Percentiles rank a stretch among this genome's conserved stretches.
phyloP scores from a whole-genome alignment of 2,113 vertebrate species.

The Syngnathus scovelli region DNA sequence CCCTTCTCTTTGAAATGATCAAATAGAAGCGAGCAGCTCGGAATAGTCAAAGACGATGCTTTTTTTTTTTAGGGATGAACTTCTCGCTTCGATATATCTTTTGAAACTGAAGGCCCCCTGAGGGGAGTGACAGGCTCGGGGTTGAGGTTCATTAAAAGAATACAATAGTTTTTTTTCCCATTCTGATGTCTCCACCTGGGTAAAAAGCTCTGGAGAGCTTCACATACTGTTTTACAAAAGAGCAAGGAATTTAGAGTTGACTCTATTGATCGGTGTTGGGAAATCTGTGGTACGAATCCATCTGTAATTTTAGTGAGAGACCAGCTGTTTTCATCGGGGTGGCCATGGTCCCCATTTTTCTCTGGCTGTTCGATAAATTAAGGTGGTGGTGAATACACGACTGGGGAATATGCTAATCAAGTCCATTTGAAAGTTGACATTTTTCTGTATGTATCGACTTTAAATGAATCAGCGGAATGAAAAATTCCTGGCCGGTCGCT shows the following conservation, averaged over 20 bases:
- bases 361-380: not conserved
- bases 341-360: constrained; percentile 3
- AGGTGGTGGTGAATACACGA: not conserved
- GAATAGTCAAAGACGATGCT: constrained; percentile 6
- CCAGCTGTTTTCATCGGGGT: constrained; percentile 6
- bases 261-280: constrained; percentile 40
- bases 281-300: constrained; percentile 37
- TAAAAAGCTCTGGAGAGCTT: constrained; percentile 5
- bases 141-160: constrained; percentile 21
- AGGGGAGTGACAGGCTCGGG: not conserved
- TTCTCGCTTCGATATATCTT: constrained; percentile 1
- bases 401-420: not conserved
- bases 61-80: constrained; percentile 2
- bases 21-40: constrained; percentile 11
- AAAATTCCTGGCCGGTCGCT: not conserved
- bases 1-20: not conserved
- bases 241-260: constrained; percentile 18
- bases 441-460: not conserved
- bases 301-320: constrained; percentile 23
- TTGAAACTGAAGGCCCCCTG: not conserved
- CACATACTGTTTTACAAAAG: not conserved
- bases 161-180: constrained; percentile 6
- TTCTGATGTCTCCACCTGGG: not conserved
- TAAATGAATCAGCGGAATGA: not conserved
- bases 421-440: not conserved